These are phyloP conservation scores for Todus mexicanus DNA, from an alignment of 2,797 vertebrate species.

Conservation along the genomic window DNA sequence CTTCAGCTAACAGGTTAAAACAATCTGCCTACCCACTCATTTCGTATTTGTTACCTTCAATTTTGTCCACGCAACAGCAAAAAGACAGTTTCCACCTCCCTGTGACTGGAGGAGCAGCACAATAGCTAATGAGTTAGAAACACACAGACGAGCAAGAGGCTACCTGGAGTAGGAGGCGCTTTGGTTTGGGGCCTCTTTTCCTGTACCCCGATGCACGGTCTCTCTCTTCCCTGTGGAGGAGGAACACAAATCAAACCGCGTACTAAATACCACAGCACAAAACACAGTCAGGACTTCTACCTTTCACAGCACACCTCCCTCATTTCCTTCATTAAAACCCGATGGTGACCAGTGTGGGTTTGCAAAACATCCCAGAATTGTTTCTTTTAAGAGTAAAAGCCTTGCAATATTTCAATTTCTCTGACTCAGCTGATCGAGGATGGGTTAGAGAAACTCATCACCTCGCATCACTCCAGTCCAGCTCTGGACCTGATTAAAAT, in stretches of 20 bases:
- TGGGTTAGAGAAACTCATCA: not conserved
- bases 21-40: not conserved
- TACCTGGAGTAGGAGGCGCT: slow-evolving; percentile 94
- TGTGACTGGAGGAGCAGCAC: not conserved
- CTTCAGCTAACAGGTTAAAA: not conserved
- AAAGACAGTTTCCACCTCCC: not conserved
- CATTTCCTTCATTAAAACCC: not conserved
- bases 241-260: slow-evolving; percentile 41
- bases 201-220: slow-evolving; percentile 90
- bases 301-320: not conserved
- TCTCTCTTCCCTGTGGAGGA: slow-evolving; percentile 87
- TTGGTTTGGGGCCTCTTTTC: slow-evolving; percentile 93
- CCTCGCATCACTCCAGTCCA: not conserved
- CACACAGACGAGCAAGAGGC: slow-evolving; percentile 10
- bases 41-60: not conserved
- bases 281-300: not conserved
- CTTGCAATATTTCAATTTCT: not conserved
- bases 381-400: not conserved
- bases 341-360: not conserved
- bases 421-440: not conserved
- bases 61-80: not conserved
- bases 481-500: not conserved
- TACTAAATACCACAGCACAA: not conserved
- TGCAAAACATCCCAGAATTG: not conserved
- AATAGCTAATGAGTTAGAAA: not conserved